Conservation (phyloP, 2,113 vertebrate species). For the Trogon melanurus region DNA sequence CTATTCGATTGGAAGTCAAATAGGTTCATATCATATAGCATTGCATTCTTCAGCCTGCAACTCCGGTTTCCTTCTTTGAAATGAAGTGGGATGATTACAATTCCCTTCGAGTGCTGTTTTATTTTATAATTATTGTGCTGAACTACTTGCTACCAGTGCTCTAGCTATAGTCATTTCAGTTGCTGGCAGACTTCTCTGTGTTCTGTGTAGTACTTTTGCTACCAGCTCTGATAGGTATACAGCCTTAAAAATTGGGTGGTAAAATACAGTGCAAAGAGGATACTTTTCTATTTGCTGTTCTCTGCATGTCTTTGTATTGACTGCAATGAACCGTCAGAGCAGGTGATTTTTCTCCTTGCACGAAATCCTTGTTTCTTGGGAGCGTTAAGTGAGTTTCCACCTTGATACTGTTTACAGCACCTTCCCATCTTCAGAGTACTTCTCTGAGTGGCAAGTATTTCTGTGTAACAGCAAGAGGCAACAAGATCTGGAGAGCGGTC, state of each 20-base stretch:
- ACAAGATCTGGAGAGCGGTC: neutral
- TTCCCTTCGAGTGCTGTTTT: conserved; percentile 18
- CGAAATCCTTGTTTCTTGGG: neutral
- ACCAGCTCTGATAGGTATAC: neutral
- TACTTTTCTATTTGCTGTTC: neutral
- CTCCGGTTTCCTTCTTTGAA: neutral
- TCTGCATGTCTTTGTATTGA: neutral
- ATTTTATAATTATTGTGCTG: conserved; percentile 7
- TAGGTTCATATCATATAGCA: neutral
- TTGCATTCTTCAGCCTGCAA: neutral
- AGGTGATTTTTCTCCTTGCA: neutral
- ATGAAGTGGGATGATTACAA: neutral
- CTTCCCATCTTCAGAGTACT: neutral
- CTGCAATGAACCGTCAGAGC: neutral
- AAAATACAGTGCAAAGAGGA: neutral
- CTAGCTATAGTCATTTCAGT: neutral
- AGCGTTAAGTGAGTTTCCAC: neutral
- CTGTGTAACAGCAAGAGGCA: neutral
- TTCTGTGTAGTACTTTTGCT: neutral
- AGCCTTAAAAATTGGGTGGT: neutral
- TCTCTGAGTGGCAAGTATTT: neutral
- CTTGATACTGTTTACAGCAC: neutral
- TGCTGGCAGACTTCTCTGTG: neutral
- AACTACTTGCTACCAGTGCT: neutral
- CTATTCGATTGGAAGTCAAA: conserved; percentile 10